Conservation (phyloP, 2,113 vertebrate species). For the Psettodes erumei region DNA sequence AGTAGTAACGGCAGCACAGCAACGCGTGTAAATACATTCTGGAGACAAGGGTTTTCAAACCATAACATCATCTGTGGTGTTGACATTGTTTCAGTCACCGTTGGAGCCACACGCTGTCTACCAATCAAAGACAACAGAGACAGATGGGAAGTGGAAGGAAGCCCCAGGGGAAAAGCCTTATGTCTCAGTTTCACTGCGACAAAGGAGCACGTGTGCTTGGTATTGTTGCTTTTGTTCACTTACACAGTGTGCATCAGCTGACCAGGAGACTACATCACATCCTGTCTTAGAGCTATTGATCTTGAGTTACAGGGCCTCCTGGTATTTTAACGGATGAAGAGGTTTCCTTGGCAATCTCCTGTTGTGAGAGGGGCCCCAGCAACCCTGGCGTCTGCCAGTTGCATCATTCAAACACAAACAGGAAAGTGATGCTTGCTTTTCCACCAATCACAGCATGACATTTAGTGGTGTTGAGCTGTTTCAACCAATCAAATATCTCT, state of each 20-base stretch:
- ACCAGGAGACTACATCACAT: constrained; percentile 72
- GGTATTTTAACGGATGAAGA: constrained; percentile 74
- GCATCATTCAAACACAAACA: constrained; percentile 75
- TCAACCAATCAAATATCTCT: constrained; percentile 49
- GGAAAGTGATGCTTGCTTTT: constrained; percentile 29
- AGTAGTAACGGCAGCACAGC: neutral
- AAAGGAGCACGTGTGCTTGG: constrained; percentile 71
- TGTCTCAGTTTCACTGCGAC: constrained; percentile 80
- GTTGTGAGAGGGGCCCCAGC: constrained; percentile 39
- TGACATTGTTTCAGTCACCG: constrained; percentile 44
- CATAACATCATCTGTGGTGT: constrained; percentile 49
- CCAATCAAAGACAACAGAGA: constrained; percentile 64
- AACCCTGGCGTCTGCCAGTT: constrained; percentile 60
- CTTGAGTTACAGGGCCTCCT: constrained; percentile 62
- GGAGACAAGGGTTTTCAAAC: constrained; percentile 59
- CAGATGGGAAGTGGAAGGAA: constrained; percentile 65
- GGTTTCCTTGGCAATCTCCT: constrained; percentile 58
- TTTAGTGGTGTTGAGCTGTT: constrained; percentile 6
- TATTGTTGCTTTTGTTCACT: constrained; percentile 69
- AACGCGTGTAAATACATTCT: neutral
- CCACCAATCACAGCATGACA: constrained; percentile 59
- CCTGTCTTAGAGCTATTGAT: constrained; percentile 67
- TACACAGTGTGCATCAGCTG: constrained; percentile 71
- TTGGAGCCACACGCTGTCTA: constrained; percentile 62
- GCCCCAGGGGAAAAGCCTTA: constrained; percentile 61